These are phyloP conservation scores for Pachyramphus minor DNA, from an alignment of 2,113 vertebrate species.

Conservation along the genomic window DNA sequence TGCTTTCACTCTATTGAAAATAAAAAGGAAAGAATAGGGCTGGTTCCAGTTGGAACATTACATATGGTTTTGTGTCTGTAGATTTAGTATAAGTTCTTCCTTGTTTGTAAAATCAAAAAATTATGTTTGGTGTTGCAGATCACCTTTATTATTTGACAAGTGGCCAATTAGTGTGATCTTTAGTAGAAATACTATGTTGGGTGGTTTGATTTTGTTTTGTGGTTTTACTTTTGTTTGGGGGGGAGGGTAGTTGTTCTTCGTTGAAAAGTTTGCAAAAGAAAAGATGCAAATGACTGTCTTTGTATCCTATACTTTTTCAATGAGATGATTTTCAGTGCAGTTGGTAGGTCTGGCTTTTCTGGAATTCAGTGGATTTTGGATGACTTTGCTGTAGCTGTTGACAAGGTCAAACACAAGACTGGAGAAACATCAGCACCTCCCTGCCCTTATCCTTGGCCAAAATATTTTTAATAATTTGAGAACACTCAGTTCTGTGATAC, in stretches of 20 bases:
- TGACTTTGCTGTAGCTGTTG: conserved; percentile 44
- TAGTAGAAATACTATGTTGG: not conserved
- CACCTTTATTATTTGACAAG: not conserved
- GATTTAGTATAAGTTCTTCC: not conserved
- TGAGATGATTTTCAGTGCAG: not conserved
- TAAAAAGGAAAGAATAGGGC: not conserved
- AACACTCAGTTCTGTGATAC: not conserved
- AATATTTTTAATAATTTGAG: conserved; percentile 16
- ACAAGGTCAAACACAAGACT: conserved; percentile 28
- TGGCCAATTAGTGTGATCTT: not conserved
- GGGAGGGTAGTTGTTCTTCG: not conserved
- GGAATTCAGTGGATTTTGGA: conserved; percentile 36
- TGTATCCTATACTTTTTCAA: not conserved
- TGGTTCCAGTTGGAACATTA: not conserved
- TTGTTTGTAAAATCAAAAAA: not conserved
- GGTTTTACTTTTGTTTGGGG: not conserved
- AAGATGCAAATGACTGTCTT: not conserved
- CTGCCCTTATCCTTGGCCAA: not conserved
- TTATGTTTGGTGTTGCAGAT: not conserved
- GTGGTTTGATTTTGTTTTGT: not conserved
- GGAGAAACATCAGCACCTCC: conserved; percentile 29
- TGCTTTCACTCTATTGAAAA: not conserved
- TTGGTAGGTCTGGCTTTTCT: conserved; percentile 16
- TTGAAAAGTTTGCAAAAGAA: not conserved
- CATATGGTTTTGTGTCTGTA: not conserved